Conservation (phyloP, 2,113 vertebrate genomes). For the Esox niger region DNA sequence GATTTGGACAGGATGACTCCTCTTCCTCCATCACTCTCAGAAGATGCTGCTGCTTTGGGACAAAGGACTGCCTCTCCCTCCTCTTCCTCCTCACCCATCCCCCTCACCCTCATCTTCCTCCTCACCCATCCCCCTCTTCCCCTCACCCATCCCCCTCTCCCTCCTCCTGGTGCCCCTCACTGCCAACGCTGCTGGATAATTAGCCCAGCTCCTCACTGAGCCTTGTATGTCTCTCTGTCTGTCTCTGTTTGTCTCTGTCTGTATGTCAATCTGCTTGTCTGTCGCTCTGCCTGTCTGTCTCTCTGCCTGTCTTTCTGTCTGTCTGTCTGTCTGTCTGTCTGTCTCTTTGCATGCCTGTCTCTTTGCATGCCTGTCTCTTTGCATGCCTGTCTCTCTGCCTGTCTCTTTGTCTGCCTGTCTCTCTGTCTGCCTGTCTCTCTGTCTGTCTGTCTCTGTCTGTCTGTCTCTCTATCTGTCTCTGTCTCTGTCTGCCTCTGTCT, state of each 20-base stretch:
- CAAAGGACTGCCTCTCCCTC: conserved; percentile 32
- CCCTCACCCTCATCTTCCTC: conserved; percentile 31
- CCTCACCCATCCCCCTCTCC: conserved; percentile 8
- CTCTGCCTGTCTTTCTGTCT: too few relatives aligned
- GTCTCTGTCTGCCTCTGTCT: too few relatives aligned
- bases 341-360: too few relatives aligned
- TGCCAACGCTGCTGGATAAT: conserved; percentile 1
- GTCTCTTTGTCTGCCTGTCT: conserved; percentile 8
- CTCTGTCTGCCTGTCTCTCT: background rate
- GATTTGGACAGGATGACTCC: conserved; percentile 13
- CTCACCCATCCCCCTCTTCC: conserved; percentile 4
- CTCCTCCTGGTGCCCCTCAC: conserved; percentile 1
- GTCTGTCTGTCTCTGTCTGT: background rate
- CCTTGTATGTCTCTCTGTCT: conserved; percentile 6
- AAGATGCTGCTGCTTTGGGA: conserved; percentile 31
- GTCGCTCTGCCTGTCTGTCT: background rate
- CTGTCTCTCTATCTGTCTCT: too few relatives aligned
- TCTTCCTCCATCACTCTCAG: conserved; percentile 7
- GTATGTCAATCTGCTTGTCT: background rate
- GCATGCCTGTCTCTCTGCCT: conserved; percentile 11
- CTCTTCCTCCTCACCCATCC: conserved; percentile 4
- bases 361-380: too few relatives aligned
- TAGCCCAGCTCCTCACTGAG: background rate
- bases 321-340: too few relatives aligned
- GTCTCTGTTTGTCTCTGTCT: conserved; percentile 5